Conservation (phyloP, 2,888 invertebrate species). For the Lithophane semibrunnea region DNA sequence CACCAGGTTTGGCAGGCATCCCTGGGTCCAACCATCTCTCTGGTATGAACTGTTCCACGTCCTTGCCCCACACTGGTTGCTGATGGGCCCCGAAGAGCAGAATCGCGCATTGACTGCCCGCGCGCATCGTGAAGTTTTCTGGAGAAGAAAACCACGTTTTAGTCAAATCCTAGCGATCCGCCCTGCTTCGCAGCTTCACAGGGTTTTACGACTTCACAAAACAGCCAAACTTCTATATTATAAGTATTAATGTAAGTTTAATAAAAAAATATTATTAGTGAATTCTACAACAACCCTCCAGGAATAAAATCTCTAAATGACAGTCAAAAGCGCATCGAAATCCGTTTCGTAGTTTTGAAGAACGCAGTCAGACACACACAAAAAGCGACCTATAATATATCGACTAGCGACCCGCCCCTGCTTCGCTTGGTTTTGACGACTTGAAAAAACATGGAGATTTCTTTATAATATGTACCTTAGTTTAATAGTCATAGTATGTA, state of each 20-base stretch:
- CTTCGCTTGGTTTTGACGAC: too few relatives aligned
- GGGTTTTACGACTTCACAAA: too few relatives aligned
- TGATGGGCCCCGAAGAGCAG: conserved; percentile 64
- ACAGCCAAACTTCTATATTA: too few relatives aligned
- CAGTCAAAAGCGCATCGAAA: not conserved
- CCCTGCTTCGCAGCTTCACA: too few relatives aligned
- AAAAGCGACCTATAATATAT: not conserved
- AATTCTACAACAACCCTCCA: not conserved
- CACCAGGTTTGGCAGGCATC: conserved; percentile 63
- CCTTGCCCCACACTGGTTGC: conserved; percentile 71
- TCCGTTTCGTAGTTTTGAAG: not conserved
- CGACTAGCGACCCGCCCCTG: too few relatives aligned
- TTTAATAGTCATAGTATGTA: too few relatives aligned
- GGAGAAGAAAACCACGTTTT: not conserved
- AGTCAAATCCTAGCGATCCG: not conserved
- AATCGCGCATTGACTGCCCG: conserved; percentile 65
- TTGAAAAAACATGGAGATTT: too few relatives aligned
- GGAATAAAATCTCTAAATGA: not conserved
- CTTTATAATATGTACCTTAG: too few relatives aligned
- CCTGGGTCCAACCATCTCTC: conserved; percentile 72
- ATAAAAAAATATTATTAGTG: too few relatives aligned
- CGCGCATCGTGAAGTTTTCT: conserved; percentile 70
- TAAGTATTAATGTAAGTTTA: too few relatives aligned
- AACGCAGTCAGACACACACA: not conserved
- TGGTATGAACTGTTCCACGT: conserved; percentile 69